A percentile compares a stretch with the other conserved stretches of the same genome.
These are phyloP conservation scores for Ephydatia muelleri DNA, from an alignment of 37 sponge, comb jelly and placozoan genomes.

Conservation along the genomic window DNA sequence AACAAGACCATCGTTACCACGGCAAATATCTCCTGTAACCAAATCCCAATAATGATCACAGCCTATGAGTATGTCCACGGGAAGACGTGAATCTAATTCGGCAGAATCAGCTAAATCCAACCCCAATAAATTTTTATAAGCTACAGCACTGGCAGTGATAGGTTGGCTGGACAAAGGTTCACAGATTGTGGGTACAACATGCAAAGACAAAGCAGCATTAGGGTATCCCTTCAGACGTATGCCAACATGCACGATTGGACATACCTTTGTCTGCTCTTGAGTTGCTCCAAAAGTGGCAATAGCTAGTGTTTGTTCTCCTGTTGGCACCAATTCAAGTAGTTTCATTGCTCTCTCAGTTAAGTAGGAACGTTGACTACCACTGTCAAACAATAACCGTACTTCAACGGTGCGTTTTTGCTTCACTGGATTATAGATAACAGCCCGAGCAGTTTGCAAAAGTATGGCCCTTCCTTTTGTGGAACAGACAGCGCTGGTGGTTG, in stretches of 20 bases:
- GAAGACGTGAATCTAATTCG: neutral
- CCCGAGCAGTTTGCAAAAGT: constrained; percentile 31
- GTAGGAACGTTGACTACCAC: constrained; percentile 33
- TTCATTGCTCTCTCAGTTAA: constrained; percentile 29
- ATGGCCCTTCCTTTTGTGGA: constrained; percentile 7
- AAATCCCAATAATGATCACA: constrained; percentile 43
- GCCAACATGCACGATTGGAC: constrained; percentile 33
- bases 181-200: constrained; percentile 42
- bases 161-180: constrained; percentile 24
- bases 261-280: constrained; percentile 29
- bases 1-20: constrained; percentile 12
- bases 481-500: constrained; percentile 16
- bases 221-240: constrained; percentile 21
- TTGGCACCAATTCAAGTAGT: constrained; percentile 16
- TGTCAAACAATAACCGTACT: constrained; percentile 33
- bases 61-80: constrained; percentile 36
- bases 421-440: constrained; percentile 21
- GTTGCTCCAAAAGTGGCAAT: constrained; percentile 41
- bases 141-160: constrained; percentile 1
- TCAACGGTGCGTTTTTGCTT: constrained; percentile 6
- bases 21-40: constrained; percentile 32
- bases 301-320: constrained; percentile 16
- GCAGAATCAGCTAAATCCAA: constrained; percentile 36
- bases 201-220: neutral
- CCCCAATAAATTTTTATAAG: constrained; percentile 3